Base-by-base conservation (phyloP, 2,113 vertebrate genomes). In the Myrmecobius fasciatus region DNA sequence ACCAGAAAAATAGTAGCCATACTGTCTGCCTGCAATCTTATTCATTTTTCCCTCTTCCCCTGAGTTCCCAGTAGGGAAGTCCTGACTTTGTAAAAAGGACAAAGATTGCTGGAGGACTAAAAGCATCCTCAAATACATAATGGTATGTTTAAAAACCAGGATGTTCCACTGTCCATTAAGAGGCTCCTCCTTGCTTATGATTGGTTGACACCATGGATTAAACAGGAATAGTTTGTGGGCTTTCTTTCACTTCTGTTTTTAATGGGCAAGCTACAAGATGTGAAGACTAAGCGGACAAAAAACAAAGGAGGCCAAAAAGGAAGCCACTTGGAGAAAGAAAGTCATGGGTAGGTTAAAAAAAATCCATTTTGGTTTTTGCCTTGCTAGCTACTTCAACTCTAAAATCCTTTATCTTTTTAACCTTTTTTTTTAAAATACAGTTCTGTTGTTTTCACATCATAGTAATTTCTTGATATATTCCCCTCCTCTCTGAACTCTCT, bases 131-230 rank as follows among this genome's bases (percentile, higher is more conserved):
- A 67, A 43, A 31, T 46, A 91, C 91, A 90, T 8, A 93, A 28
- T 36, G 52, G 49, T 17, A 36, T 93, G 52, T 91, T 94, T 6
- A 49, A n/a, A 28, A 95, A 25, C 28, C 20, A 28, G n/a, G 43
- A 89, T 43, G 52, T 47, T 52, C 53, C 1, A 3, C 46, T 95
- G 91, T 89, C 52, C 25, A 22, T 92, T 67, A 83, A 75, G 60
- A 83, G 17, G 54, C 92, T 95, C 91, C 93, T 96, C 54, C 92
- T 92, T 67, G 49, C 92, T 54, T 53, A 46, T 92, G 94, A 83
- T 96, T 97, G 95, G 94, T 91, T 91, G n/a, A 95, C 25, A 54
- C n/a, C 51, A 51, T 91, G 95, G 22, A 93, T 96, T 83, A 95
- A 92, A 49, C 83, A 93, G 49, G 10, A 90, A 47, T 20, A 94